phyloP scores from a whole-genome alignment of 2,113 vertebrate genomes.

The Oceanites oceanicus region DNA sequence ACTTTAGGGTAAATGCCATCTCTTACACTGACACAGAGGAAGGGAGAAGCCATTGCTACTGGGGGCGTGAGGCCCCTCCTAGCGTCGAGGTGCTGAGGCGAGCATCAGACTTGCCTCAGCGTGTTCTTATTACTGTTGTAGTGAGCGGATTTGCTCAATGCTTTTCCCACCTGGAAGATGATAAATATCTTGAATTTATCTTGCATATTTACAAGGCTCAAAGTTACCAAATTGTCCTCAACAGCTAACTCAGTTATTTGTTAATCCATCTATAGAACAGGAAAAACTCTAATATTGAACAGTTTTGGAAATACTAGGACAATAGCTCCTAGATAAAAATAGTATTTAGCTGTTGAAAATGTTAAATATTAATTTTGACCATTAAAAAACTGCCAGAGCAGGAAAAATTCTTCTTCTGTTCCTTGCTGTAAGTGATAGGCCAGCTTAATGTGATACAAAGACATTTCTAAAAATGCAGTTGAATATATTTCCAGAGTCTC shows the following conservation, averaged over 20 bases:
- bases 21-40: not conserved
- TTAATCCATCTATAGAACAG: not conserved
- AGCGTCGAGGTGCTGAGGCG: not conserved
- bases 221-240: not conserved
- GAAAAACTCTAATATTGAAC: not conserved
- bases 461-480: not conserved
- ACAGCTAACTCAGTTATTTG: not conserved
- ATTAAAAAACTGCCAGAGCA: not conserved
- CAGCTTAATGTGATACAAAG: not conserved
- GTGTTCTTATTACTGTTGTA: not conserved
- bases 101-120: not conserved
- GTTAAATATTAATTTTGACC: not conserved
- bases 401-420: not conserved
- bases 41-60: not conserved
- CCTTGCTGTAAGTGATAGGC: not conserved
- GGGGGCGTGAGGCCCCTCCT: not conserved
- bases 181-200: not conserved
- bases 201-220: not conserved
- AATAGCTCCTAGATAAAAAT: not conserved
- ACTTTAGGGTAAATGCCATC: not conserved
- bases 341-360: not conserved
- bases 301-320: not conserved
- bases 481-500: not conserved
- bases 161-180: not conserved
- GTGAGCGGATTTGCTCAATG: not conserved